Evolutionary conservation across 1,140 invertebrate genomes (phyloP), one percentile per base, ranked within the genome.

Genomic region (Listronotus oregonensis): DNA sequence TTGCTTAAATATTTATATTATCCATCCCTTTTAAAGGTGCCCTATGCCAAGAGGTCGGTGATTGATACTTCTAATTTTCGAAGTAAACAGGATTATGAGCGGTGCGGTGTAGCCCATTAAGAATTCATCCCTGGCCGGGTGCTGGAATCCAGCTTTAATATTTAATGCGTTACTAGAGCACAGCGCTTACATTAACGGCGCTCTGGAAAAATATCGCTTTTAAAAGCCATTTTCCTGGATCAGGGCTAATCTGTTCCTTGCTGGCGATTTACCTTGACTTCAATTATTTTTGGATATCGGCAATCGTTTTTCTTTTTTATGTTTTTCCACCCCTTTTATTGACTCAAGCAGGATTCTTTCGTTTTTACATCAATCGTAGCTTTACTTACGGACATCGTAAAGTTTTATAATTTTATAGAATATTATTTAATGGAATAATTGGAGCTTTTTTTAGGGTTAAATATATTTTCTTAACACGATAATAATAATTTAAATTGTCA

Each of bases 71-170:
- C 61, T 62, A 67, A 67, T 70, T 64, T 65, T 60, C 32, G 57
- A 34, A 43, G 65, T 67, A 67, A 70, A 70, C 66, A 62, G 60
- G 66, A 66, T 70, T 68, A 66, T 68, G 62, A 64, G 58, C 66
- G 59, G 56, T 47, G 61, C 66, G 62, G 62, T 71, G 60, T 65
- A 46, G 52, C 31, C 51, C 63, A 68, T 71, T 56, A 68, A 71
- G 67, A 63, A 71, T 71, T 71, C 69, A 71, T 49, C 56, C 55
- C 58, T 58, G 56, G 43, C 56, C 57, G 68, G 61, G 50, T 61
- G 50, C 56, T 50, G 67, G 64, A 68, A 70, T 70, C 66, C 60
- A 56, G 58, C 59, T 71, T 70, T 71, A 71, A 71, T 71, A 71
- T 67, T 71, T 71, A 71, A 71, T 65, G 66, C 57, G 46, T 59